Conservation (phyloP, 2,888 invertebrate species). For the Macrosiphum euphorbiae region DNA sequence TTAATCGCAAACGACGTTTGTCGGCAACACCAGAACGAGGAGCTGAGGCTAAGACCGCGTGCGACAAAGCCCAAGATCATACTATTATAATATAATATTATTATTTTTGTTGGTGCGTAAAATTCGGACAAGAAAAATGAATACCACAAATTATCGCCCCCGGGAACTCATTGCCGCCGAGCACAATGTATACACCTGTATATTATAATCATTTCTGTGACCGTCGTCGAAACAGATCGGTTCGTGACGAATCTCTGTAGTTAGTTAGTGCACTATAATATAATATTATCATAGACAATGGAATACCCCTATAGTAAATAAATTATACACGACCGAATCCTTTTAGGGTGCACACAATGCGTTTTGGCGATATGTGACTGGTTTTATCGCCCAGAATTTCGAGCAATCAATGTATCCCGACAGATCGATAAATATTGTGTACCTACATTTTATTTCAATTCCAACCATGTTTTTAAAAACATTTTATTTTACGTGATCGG, state of each 20-base stretch:
- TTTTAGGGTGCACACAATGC: background rate
- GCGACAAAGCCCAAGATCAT: background rate
- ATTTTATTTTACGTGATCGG: background rate
- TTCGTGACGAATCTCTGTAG: slow-evolving; percentile 43
- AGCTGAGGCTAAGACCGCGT: background rate
- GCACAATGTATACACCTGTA: background rate
- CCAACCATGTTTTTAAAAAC: background rate
- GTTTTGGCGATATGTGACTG: background rate
- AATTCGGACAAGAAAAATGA: slow-evolving; percentile 15
- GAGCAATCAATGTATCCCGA: background rate
- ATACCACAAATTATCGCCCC: slow-evolving; percentile 3
- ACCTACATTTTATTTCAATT: background rate
- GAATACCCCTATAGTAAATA: background rate
- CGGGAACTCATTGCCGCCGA: background rate
- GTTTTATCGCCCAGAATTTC: background rate
- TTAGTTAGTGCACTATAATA: background rate
- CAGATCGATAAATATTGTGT: background rate
- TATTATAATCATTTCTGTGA: background rate
- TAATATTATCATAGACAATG: slow-evolving; percentile 12
- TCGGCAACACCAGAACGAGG: background rate
- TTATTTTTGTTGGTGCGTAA: slow-evolving; percentile 24
- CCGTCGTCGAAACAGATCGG: slow-evolving; percentile 20
- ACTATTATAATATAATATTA: background rate
- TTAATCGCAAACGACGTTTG: background rate
- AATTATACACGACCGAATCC: background rate